Evolutionary conservation across 2,888 invertebrate genomes (phyloP).

Genomic region (Sminthurinus aureus): DNA sequence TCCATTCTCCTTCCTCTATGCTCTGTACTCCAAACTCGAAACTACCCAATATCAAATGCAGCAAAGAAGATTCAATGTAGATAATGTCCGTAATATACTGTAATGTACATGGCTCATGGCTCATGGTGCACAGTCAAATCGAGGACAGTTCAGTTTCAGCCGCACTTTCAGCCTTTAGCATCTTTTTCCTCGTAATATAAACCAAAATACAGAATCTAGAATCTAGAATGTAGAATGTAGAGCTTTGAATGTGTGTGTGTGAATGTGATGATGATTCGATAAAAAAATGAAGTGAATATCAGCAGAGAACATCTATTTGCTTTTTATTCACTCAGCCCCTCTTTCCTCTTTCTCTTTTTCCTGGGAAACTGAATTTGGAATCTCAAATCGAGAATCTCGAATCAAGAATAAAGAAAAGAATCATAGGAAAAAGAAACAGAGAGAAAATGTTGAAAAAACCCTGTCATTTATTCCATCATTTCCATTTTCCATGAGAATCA

Average conservation of each 20-base stretch:
- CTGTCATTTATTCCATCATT: neutral
- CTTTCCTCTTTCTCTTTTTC: neutral
- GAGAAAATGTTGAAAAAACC: neutral
- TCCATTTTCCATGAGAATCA: neutral
- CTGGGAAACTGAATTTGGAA: neutral
- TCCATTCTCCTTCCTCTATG: neutral
- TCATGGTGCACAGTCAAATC: too few species aligned
- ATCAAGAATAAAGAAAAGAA: neutral
- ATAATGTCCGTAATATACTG: neutral
- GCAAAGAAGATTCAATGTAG: neutral
- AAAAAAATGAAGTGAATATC: constrained; percentile 11
- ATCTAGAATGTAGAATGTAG: neutral
- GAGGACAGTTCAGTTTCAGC: too few species aligned
- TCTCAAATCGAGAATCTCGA: too few species aligned
- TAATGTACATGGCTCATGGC: too few species aligned
- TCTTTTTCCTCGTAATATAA: too few species aligned
- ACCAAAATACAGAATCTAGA: neutral
- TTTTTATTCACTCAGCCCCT: neutral
- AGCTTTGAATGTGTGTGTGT: too few species aligned
- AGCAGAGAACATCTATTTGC: neutral
- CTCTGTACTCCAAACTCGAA: too few species aligned
- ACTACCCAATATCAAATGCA: neutral
- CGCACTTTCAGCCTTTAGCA: too few species aligned
- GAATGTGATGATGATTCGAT: neutral
- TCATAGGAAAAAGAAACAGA: neutral